Percentiles rank a stretch among this genome's conserved stretches.
These are phyloP conservation scores for Chrysotoxum bicinctum DNA, from an alignment of 2,888 invertebrate species.

Conservation along the genomic window DNA sequence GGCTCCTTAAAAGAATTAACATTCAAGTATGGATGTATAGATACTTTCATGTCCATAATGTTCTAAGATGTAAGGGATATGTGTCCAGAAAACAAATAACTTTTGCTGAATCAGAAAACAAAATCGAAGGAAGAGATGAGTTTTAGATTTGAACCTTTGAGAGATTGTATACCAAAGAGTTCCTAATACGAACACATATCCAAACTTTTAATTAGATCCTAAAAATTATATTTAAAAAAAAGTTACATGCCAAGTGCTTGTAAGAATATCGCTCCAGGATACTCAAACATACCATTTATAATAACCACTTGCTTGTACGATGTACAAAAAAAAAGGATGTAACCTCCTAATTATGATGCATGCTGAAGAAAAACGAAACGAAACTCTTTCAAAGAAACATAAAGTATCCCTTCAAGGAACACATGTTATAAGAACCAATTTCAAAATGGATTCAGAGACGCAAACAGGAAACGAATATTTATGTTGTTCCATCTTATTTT, in stretches of 20 bases:
- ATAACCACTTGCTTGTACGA: constrained; percentile 18
- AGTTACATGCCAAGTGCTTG: constrained; percentile 20
- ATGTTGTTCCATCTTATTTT: neutral
- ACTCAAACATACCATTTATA: constrained; percentile 1
- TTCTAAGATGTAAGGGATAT: too few relatives aligned
- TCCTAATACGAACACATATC: too few relatives aligned
- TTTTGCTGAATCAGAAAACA: too few relatives aligned
- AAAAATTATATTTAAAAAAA: neutral
- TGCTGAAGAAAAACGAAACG: constrained; percentile 2
- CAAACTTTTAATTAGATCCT: constrained; percentile 22
- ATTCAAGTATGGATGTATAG: too few relatives aligned
- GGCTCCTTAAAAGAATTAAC: too few relatives aligned
- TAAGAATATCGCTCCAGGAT: constrained; percentile 23
- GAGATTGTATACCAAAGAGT: too few relatives aligned
- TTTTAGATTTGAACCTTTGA: too few relatives aligned
- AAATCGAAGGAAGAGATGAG: too few relatives aligned
- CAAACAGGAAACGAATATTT: constrained; percentile 41
- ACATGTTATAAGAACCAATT: constrained; percentile 58
- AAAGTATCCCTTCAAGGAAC: constrained; percentile 43
- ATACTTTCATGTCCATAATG: too few relatives aligned
- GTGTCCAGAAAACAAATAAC: too few relatives aligned
- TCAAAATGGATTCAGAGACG: constrained; percentile 23
- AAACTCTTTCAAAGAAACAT: constrained; percentile 3
- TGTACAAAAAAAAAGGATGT: neutral
- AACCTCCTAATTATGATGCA: constrained; percentile 47